These are phyloP conservation scores for Spodoptera exigua DNA, from an alignment of 2,888 invertebrate genomes.

Conservation along the genomic window DNA sequence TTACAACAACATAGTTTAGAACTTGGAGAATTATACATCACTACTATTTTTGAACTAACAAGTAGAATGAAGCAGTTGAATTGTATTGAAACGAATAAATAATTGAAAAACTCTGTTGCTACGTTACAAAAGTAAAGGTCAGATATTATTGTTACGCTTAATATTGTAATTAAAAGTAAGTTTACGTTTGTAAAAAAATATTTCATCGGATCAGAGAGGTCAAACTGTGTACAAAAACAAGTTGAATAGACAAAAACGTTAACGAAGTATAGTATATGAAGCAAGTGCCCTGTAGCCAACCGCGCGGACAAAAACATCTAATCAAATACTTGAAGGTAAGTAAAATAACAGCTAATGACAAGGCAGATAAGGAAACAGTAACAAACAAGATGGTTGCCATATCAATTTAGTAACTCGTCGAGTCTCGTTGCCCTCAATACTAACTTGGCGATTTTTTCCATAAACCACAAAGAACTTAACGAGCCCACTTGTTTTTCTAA, in stretches of 20 bases:
- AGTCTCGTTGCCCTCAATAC: constrained; percentile 33
- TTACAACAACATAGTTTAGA: neutral
- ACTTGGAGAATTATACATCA: neutral
- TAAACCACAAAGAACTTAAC: constrained; percentile 49
- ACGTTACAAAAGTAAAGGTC: neutral
- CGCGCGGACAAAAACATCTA: constrained; percentile 16
- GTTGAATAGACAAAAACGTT: constrained; percentile 41
- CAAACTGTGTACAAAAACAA: constrained; percentile 31
- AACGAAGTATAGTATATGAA: constrained; percentile 22
- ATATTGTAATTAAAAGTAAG: constrained; percentile 18
- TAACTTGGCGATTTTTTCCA: constrained; percentile 38
- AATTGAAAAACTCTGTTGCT: too few relatives aligned
- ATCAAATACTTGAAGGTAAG: constrained; percentile 27
- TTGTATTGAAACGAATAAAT: too few relatives aligned
- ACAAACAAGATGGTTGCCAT: constrained; percentile 34
- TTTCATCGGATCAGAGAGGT: constrained; percentile 37
- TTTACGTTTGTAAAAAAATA: constrained; percentile 18
- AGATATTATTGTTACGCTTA: constrained; percentile 3
- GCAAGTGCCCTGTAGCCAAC: constrained; percentile 9
- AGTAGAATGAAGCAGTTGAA: too few relatives aligned
- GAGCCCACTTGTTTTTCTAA: constrained; percentile 59
- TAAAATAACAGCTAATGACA: constrained; percentile 26
- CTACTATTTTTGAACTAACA: neutral
- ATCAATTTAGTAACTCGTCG: constrained; percentile 30
- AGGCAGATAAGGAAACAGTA: constrained; percentile 26